Percentiles rank a stretch among this genome's conserved stretches.
These are phyloP conservation scores for Pachypanchax playfairii DNA, from an alignment of 2,113 vertebrate species.

Conservation along the genomic window DNA sequence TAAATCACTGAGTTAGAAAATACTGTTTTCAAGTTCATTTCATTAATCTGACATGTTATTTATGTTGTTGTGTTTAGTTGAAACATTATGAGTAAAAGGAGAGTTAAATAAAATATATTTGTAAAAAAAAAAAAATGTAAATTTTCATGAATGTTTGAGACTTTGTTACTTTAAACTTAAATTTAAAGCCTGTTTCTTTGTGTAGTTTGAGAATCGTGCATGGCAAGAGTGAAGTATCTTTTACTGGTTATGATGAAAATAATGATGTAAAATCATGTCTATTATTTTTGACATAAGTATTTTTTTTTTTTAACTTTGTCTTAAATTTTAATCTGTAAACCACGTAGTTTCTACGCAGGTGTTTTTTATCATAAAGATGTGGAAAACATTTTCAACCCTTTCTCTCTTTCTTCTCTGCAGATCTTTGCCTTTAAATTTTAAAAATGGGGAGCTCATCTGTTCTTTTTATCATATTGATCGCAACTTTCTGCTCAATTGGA, in stretches of 20 bases:
- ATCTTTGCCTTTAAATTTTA: slow-evolving; percentile 14
- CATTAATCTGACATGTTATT: no score
- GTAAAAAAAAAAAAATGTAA: no score
- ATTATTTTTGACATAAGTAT: not conserved
- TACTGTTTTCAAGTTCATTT: no score
- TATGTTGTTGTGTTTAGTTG: no score
- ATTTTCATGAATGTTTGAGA: no score
- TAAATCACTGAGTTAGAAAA: no score
- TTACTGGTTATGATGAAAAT: no score
- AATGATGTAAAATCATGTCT: not conserved
- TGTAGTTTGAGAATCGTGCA: no score
- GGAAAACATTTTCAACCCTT: not conserved
- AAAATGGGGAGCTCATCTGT: slow-evolving; percentile 43
- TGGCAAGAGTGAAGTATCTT: no score
- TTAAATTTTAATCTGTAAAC: not conserved
- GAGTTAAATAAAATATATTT: no score
- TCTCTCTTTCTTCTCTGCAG: slow-evolving; percentile 30
- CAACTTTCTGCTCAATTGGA: slow-evolving; percentile 41
- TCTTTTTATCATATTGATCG: slow-evolving; percentile 20
- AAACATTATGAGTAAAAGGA: not conserved
- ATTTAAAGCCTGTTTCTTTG: no score
- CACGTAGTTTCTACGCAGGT: not conserved
- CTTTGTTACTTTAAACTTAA: no score
- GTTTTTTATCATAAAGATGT: not conserved
- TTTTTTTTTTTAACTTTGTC: not conserved